These are phyloP conservation scores for Brachyptera risi DNA, from an alignment of 2,888 invertebrate species.

Conservation along the genomic window DNA sequence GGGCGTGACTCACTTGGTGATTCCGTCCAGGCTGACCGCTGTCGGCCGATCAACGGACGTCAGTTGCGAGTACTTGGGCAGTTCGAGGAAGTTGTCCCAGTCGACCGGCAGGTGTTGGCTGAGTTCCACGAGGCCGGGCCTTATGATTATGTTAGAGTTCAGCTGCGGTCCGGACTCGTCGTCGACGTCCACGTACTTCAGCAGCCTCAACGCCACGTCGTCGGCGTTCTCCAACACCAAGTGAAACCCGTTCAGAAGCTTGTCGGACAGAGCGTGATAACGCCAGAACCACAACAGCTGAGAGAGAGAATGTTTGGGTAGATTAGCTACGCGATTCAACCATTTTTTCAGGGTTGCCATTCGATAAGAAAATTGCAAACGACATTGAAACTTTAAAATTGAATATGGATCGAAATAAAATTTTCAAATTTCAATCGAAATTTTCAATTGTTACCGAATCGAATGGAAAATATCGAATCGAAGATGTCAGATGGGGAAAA, in stretches of 20 bases:
- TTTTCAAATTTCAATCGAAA: too few relatives aligned
- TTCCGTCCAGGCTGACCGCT: not conserved
- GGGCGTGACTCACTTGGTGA: not conserved
- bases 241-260: slow-evolving; percentile 31
- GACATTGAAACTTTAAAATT: too few relatives aligned
- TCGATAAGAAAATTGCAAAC: too few relatives aligned
- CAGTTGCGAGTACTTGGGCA: slow-evolving; percentile 36
- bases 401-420: too few relatives aligned
- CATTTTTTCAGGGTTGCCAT: not conserved
- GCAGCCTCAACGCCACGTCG: slow-evolving; percentile 34
- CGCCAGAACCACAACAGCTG: slow-evolving; percentile 32
- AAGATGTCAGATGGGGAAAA: too few relatives aligned
- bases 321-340: not conserved
- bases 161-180: slow-evolving; percentile 35
- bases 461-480: too few relatives aligned
- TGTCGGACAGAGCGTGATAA: slow-evolving; percentile 32
- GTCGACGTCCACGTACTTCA: slow-evolving; percentile 33
- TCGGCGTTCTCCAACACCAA: slow-evolving; percentile 35
- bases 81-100: slow-evolving; percentile 39
- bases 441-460: too few relatives aligned
- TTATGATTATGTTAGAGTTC: slow-evolving; percentile 30
- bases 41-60: not conserved
- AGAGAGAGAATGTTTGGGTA: not conserved
- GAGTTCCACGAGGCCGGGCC: slow-evolving; percentile 38
- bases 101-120: slow-evolving; percentile 38